Percentiles rank a stretch among this genome's conserved stretches.
Evolutionary conservation across 2,888 invertebrate species (phyloP).

Genomic region (Crocallis elinguaria): DNA sequence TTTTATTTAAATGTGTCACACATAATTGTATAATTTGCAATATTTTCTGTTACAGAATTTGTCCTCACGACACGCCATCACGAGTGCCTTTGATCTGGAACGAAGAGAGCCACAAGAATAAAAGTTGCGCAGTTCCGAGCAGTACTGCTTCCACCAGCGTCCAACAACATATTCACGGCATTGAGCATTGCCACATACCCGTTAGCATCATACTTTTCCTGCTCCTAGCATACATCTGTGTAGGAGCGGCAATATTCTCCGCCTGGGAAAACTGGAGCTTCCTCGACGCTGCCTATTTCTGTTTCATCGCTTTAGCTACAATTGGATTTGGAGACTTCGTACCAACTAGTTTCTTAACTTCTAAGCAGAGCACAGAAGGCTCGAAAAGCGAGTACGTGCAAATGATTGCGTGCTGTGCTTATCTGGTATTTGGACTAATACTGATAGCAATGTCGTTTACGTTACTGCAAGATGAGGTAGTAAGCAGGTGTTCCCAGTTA

Average conservation of each 20-base stretch:
- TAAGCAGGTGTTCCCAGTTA: slow-evolving; percentile 88
- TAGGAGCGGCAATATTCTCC: slow-evolving; percentile 91
- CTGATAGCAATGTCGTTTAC: slow-evolving; percentile 94
- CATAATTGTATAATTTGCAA: not conserved
- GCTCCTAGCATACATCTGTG: slow-evolving; percentile 89
- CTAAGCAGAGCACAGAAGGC: slow-evolving; percentile 71
- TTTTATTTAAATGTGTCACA: too few relatives aligned
- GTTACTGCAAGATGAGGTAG: slow-evolving; percentile 92
- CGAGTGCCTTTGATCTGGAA: slow-evolving; percentile 90
- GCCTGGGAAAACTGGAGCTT: slow-evolving; percentile 93
- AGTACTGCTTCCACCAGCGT: slow-evolving; percentile 66
- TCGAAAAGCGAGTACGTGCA: slow-evolving; percentile 87
- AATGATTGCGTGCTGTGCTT: slow-evolving; percentile 91
- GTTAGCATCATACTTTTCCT: slow-evolving; percentile 86
- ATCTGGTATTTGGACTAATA: slow-evolving; percentile 91
- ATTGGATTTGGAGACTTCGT: slow-evolving; percentile 92
- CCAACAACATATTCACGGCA: slow-evolving; percentile 61
- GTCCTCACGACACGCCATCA: slow-evolving; percentile 90
- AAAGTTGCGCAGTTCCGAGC: slow-evolving; percentile 69
- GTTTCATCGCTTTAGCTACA: slow-evolving; percentile 93
- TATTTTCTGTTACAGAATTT: slow-evolving; percentile 63
- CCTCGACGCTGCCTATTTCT: slow-evolving; percentile 93
- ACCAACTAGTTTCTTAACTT: slow-evolving; percentile 83
- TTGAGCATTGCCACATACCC: slow-evolving; percentile 77
- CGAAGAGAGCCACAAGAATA: slow-evolving; percentile 70